These are phyloP conservation scores for Aleiodes leptofemur DNA, from an alignment of 2,888 invertebrate species.

Conservation along the genomic window DNA sequence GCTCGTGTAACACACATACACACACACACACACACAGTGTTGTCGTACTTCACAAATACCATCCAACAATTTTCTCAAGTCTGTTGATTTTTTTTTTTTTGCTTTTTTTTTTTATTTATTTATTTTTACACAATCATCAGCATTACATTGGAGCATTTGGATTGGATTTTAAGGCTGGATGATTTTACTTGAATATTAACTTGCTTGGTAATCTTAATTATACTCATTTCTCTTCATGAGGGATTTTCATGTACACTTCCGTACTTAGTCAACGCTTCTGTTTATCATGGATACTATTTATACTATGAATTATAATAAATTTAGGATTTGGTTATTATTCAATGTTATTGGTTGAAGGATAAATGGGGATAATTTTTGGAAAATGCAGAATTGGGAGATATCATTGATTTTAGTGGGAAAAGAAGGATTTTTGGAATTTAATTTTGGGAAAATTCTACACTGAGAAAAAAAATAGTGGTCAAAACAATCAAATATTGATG, in stretches of 20 bases:
- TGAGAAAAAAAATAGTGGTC: too few relatives aligned
- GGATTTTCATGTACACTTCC: slow-evolving; percentile 26
- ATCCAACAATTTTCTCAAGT: slow-evolving; percentile 18
- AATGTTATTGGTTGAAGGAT: slow-evolving; percentile 19
- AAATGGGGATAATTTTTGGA: background rate
- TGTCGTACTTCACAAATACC: slow-evolving; percentile 5
- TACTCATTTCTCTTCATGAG: slow-evolving; percentile 37
- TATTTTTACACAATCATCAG: background rate
- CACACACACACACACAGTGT: background rate
- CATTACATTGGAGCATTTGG: background rate
- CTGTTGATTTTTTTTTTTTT: background rate
- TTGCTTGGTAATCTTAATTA: slow-evolving; percentile 46
- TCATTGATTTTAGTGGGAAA: too few relatives aligned
- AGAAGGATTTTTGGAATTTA: too few relatives aligned
- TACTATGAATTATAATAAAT: slow-evolving; percentile 9
- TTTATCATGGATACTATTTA: slow-evolving; percentile 22
- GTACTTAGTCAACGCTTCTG: slow-evolving; percentile 34
- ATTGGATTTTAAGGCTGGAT: slow-evolving; percentile 22
- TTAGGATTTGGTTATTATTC: slow-evolving; percentile 8
- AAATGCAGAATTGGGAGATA: background rate
- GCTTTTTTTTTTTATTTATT: background rate
- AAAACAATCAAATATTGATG: too few relatives aligned
- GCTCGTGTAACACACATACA: background rate
- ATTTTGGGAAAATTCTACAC: too few relatives aligned
- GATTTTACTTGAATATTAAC: slow-evolving; percentile 40